These are phyloP conservation scores for Tretioscincus oriximinensis DNA, from an alignment of 2,113 vertebrate species.

Conservation along the genomic window DNA sequence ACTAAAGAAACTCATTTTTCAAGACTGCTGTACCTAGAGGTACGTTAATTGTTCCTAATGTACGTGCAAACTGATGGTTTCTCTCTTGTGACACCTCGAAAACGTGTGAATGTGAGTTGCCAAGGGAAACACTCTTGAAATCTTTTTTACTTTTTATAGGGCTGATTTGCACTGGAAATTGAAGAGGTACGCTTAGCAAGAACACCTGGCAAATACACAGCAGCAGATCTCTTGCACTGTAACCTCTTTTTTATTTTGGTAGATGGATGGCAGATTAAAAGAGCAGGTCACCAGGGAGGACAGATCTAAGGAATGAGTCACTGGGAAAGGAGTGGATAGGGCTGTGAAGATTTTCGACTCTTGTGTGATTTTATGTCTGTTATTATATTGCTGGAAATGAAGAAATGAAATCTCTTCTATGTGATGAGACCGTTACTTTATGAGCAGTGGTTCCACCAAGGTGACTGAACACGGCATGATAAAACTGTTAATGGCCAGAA, in stretches of 20 bases:
- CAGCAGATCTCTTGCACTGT: neutral
- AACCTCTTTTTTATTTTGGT: constrained; percentile 43
- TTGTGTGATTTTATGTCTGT: constrained; percentile 28
- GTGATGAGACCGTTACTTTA: constrained; percentile 18
- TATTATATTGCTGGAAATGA: neutral
- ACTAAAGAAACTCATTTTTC: constrained; percentile 22
- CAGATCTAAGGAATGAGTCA: constrained; percentile 43
- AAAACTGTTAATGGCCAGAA: constrained; percentile 14
- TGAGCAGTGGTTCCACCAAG: neutral
- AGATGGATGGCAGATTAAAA: constrained; percentile 40
- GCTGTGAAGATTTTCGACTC: constrained; percentile 28
- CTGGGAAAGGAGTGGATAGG: constrained; percentile 44
- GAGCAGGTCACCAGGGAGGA: constrained; percentile 41
- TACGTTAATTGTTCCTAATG: neutral
- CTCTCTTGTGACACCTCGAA: neutral
- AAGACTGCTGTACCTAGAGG: neutral
- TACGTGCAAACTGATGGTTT: neutral
- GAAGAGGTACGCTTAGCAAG: neutral
- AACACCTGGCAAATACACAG: constrained; percentile 2
- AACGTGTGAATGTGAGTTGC: neutral
- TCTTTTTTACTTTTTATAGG: neutral
- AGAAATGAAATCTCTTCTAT: neutral
- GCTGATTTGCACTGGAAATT: constrained; percentile 18
- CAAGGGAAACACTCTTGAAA: constrained; percentile 14
- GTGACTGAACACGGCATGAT: constrained; percentile 6